Evolutionary conservation across 2,888 invertebrate species (phyloP), one percentile per base, ranked within the genome.

Genomic region (Acronicta alni): DNA sequence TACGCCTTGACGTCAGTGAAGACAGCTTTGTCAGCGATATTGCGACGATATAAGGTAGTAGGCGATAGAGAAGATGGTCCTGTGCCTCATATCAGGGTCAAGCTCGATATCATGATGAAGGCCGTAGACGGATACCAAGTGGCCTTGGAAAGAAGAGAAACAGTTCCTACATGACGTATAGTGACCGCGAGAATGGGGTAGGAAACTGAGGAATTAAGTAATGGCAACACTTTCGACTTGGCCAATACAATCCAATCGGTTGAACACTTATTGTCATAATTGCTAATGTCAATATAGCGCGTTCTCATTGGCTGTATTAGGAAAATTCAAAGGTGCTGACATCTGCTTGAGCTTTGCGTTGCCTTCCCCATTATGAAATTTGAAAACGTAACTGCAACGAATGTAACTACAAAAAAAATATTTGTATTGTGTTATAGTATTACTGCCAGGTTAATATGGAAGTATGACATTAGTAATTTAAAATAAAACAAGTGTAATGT

Each of bases 1-100:
- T 93, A 92, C 68, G 92, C 92, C 0, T 57, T 93, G 52, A 89
- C 91, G 89, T 93, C 93, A n/a, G 65, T 93, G 2, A 92, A 92
- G 70, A 88, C 90, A 3, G 85, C 87, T 0, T 18, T 92, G 10
- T 67, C 89, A 9, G 60, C 85, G 0, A 67, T 92, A 2, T 53
- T 92, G 2, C 83, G 91, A 9, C 72, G 74, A 3, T 91, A 82
- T 72, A 84, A 79, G 58, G 79, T 93, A 0, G 75, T 90, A 0
- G 86, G 80, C 8, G 86, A 87, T 1, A 64, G 64, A 35, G 90
- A 90, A 65, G 44, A 60, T 1, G 77, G 84, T 7, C 82, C 85
- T 0, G 62, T 75, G 1, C 92, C 92, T 2, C 77, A 81, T 18
- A 90, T 93, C n/a, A 80, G 84, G 53, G 86, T 89, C 1, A 92